Conservation (phyloP, 1,140 invertebrate species). For the Pseudomyrmex gracilis region DNA sequence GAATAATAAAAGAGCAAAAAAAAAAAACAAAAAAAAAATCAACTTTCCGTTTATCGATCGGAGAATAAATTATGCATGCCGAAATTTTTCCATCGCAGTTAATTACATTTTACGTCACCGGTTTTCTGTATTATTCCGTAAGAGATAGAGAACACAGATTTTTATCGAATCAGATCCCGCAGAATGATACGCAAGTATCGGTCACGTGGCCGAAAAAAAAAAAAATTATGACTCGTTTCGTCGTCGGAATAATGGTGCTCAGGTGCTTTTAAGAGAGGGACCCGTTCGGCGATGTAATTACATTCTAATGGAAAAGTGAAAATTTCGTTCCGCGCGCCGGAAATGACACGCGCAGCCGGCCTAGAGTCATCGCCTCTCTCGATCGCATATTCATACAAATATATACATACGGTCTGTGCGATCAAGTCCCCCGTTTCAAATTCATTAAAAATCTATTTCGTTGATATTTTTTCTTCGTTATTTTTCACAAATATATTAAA, state of each 20-base stretch:
- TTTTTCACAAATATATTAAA: background rate
- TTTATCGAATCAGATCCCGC: conserved; percentile 66
- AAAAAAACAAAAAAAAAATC: no score
- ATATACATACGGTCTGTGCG: background rate
- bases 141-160: conserved; percentile 54
- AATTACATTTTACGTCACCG: conserved; percentile 58
- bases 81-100: conserved; percentile 50
- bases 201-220: conserved; percentile 73
- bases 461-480: background rate
- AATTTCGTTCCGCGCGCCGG: conserved; percentile 66
- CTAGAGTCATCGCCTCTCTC: background rate
- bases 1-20: background rate
- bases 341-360: conserved; percentile 47
- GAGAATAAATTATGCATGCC: conserved; percentile 45
- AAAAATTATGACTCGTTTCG: conserved; percentile 76
- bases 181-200: conserved; percentile 63
- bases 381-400: conserved; percentile 25
- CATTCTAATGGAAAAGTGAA: conserved; percentile 72
- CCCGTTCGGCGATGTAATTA: conserved; percentile 62
- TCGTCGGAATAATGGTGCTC: conserved; percentile 67
- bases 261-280: conserved; percentile 19
- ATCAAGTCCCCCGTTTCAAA: background rate
- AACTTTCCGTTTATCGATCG: conserved; percentile 10
- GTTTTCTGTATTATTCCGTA: conserved; percentile 21
- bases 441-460: background rate